A percentile compares a stretch with the other conserved stretches of the same genome.
These are phyloP conservation scores for Caenorhabditis briggsae DNA, from an alignment of 1,140 invertebrate species.

Conservation along the genomic window DNA sequence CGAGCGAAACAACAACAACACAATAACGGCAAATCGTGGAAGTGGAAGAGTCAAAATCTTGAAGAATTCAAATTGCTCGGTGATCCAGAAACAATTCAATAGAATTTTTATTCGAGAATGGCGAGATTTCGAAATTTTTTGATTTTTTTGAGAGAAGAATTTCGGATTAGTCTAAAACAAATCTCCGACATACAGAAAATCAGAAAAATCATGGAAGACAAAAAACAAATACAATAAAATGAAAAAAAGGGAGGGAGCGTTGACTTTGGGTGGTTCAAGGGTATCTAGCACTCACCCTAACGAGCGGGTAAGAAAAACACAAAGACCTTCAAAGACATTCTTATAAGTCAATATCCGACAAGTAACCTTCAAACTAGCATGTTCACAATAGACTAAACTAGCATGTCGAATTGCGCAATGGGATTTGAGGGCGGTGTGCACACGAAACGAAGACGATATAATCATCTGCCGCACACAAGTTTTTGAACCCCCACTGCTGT, in stretches of 20 bases:
- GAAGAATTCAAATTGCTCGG: slow-evolving; percentile 4
- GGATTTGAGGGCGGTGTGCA: slow-evolving; percentile 42
- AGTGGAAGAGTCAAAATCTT: slow-evolving; percentile 25
- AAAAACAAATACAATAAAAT: neutral
- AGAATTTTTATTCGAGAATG: neutral
- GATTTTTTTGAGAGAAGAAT: neutral
- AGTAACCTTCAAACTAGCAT: slow-evolving; percentile 44
- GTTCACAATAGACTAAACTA: slow-evolving; percentile 47
- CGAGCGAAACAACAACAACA: slow-evolving; percentile 1
- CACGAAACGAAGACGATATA: slow-evolving; percentile 12
- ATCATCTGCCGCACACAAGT: slow-evolving; percentile 52
- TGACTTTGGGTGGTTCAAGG: slow-evolving; percentile 20
- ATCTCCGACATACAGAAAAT: neutral
- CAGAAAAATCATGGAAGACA: no score
- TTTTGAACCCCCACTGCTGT: neutral
- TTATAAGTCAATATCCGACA: slow-evolving; percentile 53
- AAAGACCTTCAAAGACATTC: slow-evolving; percentile 43
- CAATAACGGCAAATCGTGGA: neutral
- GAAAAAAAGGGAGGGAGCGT: neutral
- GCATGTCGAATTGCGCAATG: slow-evolving; percentile 48
- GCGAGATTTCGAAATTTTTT: neutral
- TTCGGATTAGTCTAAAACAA: neutral
- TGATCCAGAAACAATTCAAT: slow-evolving; percentile 38
- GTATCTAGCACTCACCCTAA: slow-evolving; percentile 3
- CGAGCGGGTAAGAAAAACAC: slow-evolving; percentile 28